These are phyloP conservation scores for Gonatopus flavifemur DNA, from an alignment of 1,140 invertebrate species.

Conservation along the genomic window DNA sequence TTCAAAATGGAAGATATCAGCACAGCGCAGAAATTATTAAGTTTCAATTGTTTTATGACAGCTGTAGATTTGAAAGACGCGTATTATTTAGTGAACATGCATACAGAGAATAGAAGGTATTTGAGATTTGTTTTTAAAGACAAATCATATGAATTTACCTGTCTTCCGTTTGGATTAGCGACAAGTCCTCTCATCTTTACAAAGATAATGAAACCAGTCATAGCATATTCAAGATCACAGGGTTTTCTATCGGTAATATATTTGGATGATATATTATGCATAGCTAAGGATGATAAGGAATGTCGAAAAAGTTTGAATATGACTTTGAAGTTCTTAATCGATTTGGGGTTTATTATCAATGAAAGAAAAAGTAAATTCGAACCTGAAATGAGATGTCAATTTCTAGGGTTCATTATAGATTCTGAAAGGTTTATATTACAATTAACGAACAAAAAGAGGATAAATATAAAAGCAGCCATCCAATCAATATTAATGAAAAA, in stretches of 20 bases:
- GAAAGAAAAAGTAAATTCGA: background rate
- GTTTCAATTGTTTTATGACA: slow-evolving; percentile 21
- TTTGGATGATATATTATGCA: slow-evolving; percentile 4
- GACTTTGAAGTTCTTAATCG: background rate
- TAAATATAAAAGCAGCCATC: background rate
- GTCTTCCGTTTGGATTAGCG: slow-evolving; percentile 26
- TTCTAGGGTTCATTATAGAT: slow-evolving; percentile 1
- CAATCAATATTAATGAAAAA: too few species aligned
- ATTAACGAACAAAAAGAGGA: background rate
- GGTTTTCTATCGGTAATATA: slow-evolving; percentile 6
- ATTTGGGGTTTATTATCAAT: slow-evolving; percentile 12
- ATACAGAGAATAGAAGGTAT: slow-evolving; percentile 17
- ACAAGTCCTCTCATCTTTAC: slow-evolving; percentile 23
- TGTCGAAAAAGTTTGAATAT: background rate
- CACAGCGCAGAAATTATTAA: slow-evolving; percentile 1
- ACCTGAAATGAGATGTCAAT: slow-evolving; percentile 1
- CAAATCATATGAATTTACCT: slow-evolving; percentile 25
- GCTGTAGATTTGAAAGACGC: slow-evolving; percentile 5
- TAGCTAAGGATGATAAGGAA: background rate
- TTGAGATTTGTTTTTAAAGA: slow-evolving; percentile 21
- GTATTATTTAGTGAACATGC: slow-evolving; percentile 5
- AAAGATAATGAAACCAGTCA: slow-evolving; percentile 28
- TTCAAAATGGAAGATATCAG: slow-evolving; percentile 33
- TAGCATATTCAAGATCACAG: background rate
- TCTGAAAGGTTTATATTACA: background rate